Evolutionary conservation across 1,140 invertebrate species (phyloP), one percentile per base, ranked within the genome.

Genomic region (Orussus abietinus): DNA sequence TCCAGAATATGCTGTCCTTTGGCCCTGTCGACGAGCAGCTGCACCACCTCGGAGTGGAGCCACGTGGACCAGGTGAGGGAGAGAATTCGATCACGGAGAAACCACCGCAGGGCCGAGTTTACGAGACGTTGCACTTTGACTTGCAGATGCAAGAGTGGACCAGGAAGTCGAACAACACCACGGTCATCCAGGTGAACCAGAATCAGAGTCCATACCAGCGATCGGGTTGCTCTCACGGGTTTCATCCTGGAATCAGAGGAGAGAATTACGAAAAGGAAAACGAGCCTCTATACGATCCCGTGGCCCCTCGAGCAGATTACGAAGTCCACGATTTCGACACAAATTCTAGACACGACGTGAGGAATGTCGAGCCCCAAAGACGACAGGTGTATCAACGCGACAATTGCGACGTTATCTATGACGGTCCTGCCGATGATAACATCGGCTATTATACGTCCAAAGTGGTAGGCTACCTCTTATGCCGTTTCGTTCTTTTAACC

Each of bases 251-350:
- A 9, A n/a, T n/a, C n/a, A n/a, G n/a, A n/a, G n/a, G n/a, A n/a
- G n/a, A n/a, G n/a, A 60, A 57, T 53, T 65, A 62, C 32, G 51
- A 50, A 6, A 45, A 51, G 55, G 62, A 66, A 26, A 65, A 70
- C 33, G 70, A 73, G 29, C 69, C 70, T 0, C 53, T 73, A 4
- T 72, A 73, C 47, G 70, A 73, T 35, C 70, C 70, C 0, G 70
- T 72, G 4, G 59, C 69, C 2, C 64, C 70, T 2, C 55, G 61
- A 17, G 49, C 53, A 19, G 69, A 69, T 37, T 72, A 67, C 48
- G 69, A 73, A 35, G 62, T 64, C 5, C 70, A 73, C 43, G 69
- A 73, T 39, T 73, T 73, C 33, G 70, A 73, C 19, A 67, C 67
- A 0, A 72, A 72, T 54, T 66, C 67, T n/a, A n/a, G n/a, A 1